Conservation (phyloP, 2,113 vertebrate genomes). For the Zosterops lateralis region DNA sequence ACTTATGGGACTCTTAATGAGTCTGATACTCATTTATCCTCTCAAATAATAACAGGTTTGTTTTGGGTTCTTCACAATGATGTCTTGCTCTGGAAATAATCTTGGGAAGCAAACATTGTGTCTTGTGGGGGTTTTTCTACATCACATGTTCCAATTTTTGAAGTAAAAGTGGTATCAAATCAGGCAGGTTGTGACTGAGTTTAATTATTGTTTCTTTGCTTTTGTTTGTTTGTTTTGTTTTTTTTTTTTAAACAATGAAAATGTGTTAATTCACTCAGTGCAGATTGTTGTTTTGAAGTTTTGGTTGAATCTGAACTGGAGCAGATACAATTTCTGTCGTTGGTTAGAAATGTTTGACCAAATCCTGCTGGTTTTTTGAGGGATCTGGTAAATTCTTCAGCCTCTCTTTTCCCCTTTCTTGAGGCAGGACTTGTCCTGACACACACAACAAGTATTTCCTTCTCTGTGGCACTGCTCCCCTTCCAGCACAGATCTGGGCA, state of each 20-base stretch:
- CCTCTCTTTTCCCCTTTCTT: not conserved
- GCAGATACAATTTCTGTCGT: not conserved
- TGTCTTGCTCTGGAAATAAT: not conserved
- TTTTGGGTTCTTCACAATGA: not conserved
- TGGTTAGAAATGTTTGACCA: not conserved
- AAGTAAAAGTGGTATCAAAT: not conserved
- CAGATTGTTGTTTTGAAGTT: not conserved
- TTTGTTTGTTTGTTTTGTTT: not conserved
- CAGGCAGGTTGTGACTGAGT: not conserved
- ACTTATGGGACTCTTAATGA: not conserved
- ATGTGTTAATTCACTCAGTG: not conserved
- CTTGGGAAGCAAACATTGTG: not conserved
- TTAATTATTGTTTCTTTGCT: not conserved
- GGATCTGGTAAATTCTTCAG: not conserved
- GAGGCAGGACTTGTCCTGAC: not conserved
- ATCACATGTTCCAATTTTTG: not conserved
- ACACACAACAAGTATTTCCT: fast-evolving
- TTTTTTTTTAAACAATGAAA: not conserved
- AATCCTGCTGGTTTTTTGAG: not conserved
- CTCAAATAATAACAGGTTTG: not conserved
- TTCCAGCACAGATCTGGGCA: not conserved
- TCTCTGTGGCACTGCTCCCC: not conserved
- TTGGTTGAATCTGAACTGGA: not conserved
- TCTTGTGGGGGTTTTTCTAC: not conserved
- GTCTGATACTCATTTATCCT: not conserved